Conservation (phyloP, 2,797 vertebrate genomes). For the Megaceryle alcyon region DNA sequence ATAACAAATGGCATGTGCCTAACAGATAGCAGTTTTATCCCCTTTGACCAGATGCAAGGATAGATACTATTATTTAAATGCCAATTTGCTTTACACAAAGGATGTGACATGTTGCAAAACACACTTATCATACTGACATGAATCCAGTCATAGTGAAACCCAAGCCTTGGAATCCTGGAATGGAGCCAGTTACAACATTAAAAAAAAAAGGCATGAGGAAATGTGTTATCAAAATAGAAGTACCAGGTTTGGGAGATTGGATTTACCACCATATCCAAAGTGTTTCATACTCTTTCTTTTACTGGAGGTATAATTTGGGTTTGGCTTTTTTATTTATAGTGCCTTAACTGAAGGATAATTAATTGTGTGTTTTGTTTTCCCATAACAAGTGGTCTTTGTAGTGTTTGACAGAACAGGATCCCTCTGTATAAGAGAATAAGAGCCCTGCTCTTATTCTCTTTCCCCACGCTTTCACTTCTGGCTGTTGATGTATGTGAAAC, state of each 20-base stretch:
- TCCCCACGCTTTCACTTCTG: neutral
- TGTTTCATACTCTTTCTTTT: neutral
- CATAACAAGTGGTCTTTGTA: neutral
- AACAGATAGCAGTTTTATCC: neutral
- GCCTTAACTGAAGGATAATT: neutral
- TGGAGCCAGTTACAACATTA: neutral
- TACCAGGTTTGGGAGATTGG: neutral
- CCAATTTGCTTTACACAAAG: neutral
- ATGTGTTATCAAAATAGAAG: neutral
- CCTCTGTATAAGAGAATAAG: neutral
- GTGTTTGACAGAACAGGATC: neutral
- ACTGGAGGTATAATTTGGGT: neutral
- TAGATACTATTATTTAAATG: neutral
- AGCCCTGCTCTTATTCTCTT: neutral
- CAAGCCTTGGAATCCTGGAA: neutral
- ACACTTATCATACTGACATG: neutral
- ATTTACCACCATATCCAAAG: neutral
- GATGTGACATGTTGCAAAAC: neutral
- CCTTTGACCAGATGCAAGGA: conserved; percentile 5
- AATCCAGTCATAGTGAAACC: neutral
- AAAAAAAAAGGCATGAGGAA: neutral
- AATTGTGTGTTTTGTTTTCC: neutral
- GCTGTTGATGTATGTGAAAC: neutral
- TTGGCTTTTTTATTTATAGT: neutral
- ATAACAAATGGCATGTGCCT: neutral